Evolutionary conservation across 2,113 vertebrate genomes (phyloP).

Genomic region (Chaetops frenatus): DNA sequence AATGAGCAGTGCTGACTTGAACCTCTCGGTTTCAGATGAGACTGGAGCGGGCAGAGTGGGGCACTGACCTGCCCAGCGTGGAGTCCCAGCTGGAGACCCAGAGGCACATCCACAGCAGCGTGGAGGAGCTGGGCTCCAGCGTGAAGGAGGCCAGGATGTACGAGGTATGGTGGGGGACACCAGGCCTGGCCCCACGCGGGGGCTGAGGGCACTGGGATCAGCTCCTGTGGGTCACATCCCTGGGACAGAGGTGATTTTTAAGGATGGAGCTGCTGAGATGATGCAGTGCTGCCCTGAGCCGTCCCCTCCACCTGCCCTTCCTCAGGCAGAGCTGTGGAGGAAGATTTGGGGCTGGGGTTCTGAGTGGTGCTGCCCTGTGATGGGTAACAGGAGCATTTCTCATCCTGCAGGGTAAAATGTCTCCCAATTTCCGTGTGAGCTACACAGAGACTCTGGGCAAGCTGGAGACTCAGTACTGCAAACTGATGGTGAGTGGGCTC

Average conservation of each 20-base stretch:
- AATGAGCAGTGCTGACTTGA: not conserved
- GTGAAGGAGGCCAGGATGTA: constrained; percentile 88
- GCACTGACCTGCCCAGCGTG: constrained; percentile 88
- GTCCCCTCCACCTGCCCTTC: not conserved
- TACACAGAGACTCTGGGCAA: constrained; percentile 91
- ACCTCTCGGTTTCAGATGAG: constrained; percentile 73
- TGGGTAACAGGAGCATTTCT: not conserved
- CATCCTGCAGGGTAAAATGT: constrained; percentile 81
- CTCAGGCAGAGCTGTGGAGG: not conserved
- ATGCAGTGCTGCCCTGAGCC: not conserved
- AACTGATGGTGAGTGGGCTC: constrained; percentile 84
- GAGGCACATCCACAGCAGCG: constrained; percentile 79
- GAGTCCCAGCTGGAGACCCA: constrained; percentile 88
- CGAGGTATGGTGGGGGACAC: no score
- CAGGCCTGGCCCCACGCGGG: no score
- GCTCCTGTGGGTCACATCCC: not conserved
- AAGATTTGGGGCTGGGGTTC: not conserved
- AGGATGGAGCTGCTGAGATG: not conserved
- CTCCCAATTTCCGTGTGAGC: constrained; percentile 85
- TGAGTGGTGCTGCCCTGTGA: not conserved
- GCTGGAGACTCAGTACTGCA: constrained; percentile 94
- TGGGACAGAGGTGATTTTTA: not conserved
- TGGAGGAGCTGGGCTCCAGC: constrained; percentile 85
- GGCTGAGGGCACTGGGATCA: rapidly evolving
- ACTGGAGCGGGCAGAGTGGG: constrained; percentile 91